Evolutionary conservation across 2,888 invertebrate genomes (phyloP).

Genomic region (Metopia argyrocephala): DNA sequence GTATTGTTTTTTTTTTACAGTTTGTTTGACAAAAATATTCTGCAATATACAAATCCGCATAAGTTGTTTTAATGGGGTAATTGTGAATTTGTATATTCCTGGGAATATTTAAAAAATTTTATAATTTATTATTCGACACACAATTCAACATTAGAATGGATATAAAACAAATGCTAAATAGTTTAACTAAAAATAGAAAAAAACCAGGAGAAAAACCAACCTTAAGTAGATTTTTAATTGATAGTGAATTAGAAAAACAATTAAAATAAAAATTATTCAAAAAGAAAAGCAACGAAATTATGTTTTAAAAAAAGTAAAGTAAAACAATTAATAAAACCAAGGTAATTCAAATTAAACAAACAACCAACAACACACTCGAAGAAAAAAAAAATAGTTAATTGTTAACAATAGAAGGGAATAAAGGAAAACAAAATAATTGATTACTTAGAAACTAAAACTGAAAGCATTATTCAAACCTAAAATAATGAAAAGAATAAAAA

Average conservation of each 20-base stretch:
- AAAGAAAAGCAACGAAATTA: slow-evolving; percentile 54
- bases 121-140: background rate
- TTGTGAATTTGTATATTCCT: slow-evolving; percentile 68
- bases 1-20: background rate
- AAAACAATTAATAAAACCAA: no score
- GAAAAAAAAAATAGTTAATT: slow-evolving; percentile 52
- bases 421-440: background rate
- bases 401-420: slow-evolving; percentile 53
- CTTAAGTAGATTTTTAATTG: slow-evolving; percentile 58
- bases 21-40: slow-evolving; percentile 65
- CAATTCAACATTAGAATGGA: slow-evolving; percentile 25
- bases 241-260: slow-evolving; percentile 35
- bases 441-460: background rate
- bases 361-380: slow-evolving; percentile 24
- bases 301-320: slow-evolving; percentile 29
- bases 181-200: slow-evolving; percentile 20
- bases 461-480: background rate
- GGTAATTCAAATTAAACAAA: no score
- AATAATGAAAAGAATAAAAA: background rate
- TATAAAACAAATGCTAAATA: slow-evolving; percentile 35
- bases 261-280: slow-evolving; percentile 3
- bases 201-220: slow-evolving; percentile 24
- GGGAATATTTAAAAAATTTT: slow-evolving; percentile 61
- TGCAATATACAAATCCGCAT: slow-evolving; percentile 68
- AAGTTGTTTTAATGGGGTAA: slow-evolving; percentile 71